A percentile compares a stretch with the other conserved stretches of the same genome.
phyloP scores from a whole-genome alignment of 2,888 invertebrate genomes.

The Reticulitermes lucifugus region DNA sequence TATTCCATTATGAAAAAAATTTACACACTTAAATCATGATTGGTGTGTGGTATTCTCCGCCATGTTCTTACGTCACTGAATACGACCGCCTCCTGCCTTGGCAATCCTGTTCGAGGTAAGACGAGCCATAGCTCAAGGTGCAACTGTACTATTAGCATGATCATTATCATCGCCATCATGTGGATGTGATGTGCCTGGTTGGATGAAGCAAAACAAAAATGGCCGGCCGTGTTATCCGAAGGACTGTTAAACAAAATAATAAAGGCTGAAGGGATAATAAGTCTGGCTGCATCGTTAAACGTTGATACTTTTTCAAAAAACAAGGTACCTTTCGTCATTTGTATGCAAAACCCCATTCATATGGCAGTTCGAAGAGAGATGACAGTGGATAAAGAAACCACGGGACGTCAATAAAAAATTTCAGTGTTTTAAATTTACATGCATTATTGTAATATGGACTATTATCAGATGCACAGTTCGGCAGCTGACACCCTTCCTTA shows the following conservation, averaged over 20 bases:
- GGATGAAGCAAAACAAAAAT: conserved; percentile 41
- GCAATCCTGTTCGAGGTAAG: conserved; percentile 13
- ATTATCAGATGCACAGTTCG: conserved; percentile 1
- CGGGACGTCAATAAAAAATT: conserved; percentile 26
- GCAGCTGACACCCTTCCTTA: neutral
- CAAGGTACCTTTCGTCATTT: conserved; percentile 32
- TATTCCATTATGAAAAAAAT: too few relatives aligned
- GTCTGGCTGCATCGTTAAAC: conserved; percentile 25
- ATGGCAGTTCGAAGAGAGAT: conserved; percentile 14
- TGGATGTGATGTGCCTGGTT: conserved; percentile 15
- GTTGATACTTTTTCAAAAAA: conserved; percentile 23
- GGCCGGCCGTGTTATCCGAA: conserved; percentile 38
- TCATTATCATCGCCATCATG: conserved; percentile 46
- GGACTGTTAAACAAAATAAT: conserved; percentile 19
- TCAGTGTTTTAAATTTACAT: conserved; percentile 34
- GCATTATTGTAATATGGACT: conserved; percentile 20
- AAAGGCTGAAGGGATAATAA: conserved; percentile 16
- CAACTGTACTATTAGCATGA: conserved; percentile 51
- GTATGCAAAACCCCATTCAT: conserved; percentile 43
- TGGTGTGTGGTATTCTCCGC: neutral
- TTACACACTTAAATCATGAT: too few relatives aligned
- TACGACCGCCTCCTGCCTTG: conserved; percentile 30
- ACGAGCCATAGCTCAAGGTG: conserved; percentile 43
- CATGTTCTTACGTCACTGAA: conserved; percentile 13
- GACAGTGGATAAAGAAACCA: conserved; percentile 36